A percentile compares a stretch with the other conserved stretches of the same genome.
Conservation (phyloP, 2,113 vertebrate genomes). For the Eptesicus fuscus region DNA sequence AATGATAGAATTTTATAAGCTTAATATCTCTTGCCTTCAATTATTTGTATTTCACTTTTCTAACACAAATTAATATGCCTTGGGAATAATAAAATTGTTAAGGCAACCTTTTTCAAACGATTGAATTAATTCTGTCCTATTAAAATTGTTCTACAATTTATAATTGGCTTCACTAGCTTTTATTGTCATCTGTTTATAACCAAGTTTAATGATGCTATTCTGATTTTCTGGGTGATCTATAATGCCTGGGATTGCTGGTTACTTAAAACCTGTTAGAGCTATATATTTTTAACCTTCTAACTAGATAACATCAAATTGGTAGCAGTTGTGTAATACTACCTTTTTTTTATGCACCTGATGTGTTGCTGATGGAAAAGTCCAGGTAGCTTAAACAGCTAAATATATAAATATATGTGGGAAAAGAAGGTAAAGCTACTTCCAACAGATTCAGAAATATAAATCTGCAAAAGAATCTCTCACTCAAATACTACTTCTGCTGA, state of each 20-base stretch:
- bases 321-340: neutral
- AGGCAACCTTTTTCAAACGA: neutral
- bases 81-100: neutral
- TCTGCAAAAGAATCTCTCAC: neutral
- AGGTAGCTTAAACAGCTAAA: neutral
- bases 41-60: neutral
- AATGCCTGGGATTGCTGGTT: neutral
- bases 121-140: neutral
- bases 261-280: neutral
- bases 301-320: neutral
- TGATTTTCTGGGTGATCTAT: neutral
- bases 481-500: neutral
- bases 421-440: neutral
- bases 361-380: neutral
- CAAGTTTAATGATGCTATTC: neutral
- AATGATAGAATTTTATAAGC: neutral
- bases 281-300: neutral
- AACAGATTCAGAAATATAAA: neutral
- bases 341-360: neutral
- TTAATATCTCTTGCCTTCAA: neutral
- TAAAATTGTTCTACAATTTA: neutral
- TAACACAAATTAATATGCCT: neutral
- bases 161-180: neutral
- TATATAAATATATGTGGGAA: neutral
- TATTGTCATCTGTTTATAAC: neutral